These are phyloP conservation scores for Empidonax alnorum DNA, from an alignment of 2,113 vertebrate species.

Conservation along the genomic window DNA sequence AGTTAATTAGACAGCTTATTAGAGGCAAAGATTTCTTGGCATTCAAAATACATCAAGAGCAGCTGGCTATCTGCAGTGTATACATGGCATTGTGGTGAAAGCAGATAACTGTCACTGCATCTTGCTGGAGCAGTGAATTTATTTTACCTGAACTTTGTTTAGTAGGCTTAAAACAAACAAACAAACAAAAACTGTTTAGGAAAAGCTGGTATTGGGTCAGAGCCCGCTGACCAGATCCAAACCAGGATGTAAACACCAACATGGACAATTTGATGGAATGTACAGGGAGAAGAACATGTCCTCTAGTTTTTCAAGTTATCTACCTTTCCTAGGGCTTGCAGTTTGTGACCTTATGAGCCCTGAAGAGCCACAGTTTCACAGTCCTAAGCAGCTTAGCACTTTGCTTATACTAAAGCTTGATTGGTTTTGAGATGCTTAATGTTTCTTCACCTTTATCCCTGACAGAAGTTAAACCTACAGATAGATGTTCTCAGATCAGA, in stretches of 20 bases:
- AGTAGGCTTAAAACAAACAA: neutral
- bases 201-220: neutral
- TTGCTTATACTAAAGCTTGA: neutral
- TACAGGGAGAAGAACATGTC: neutral
- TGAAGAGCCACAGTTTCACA: neutral
- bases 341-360: neutral
- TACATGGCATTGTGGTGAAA: slow-evolving; percentile 18
- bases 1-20: slow-evolving; percentile 67
- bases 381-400: neutral
- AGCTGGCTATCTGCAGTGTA: slow-evolving; percentile 45
- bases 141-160: neutral
- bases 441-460: neutral
- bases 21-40: slow-evolving; percentile 61
- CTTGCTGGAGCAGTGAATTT: neutral
- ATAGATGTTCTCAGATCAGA: neutral
- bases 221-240: accelerated
- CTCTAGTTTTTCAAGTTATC: neutral
- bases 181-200: neutral
- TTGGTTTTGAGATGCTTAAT: neutral
- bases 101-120: neutral
- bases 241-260: neutral
- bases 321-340: neutral
- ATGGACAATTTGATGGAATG: neutral
- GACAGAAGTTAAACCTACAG: neutral
- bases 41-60: slow-evolving; percentile 31